Base-by-base conservation (phyloP, 53 echinoderm and acorn worm species). In the Apostichopus leukothele region DNA sequence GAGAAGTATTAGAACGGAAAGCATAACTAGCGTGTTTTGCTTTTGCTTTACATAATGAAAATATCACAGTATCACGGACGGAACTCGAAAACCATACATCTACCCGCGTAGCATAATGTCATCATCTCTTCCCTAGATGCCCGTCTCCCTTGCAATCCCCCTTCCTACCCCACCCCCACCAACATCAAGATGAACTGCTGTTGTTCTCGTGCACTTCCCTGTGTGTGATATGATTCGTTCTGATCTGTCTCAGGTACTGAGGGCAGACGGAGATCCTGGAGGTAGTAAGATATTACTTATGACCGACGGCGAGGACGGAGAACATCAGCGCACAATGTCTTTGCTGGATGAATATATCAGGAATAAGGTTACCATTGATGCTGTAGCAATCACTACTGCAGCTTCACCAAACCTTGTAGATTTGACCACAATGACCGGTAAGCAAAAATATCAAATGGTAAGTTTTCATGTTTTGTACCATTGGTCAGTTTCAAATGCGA, bases 281-380 rank as follows among this genome's bases (percentile, higher is more conserved):
- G 95, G 95, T 1, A 93, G 95, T 13, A 84, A 93, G 7, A 89
- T 95, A 53, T 68, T 95, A 6, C 87, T 95, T n/a, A 86, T 95
- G 67, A 91, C 90, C 3, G 95, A 95, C 53, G 95, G 95, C 16
- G 14, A 78, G 13, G 93, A 95, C 51, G 86, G 75, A 11, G 59
- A 53, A 0, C 23, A 12, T 11, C 66, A 60, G 0, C 52, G 23
- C 59, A 91, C 79, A 5, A 4, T 19, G 19, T 9, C 6, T 8
- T 18, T 79, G 79, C 39, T 50, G 79, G 2, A 3, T 4, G 3
- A 16, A 2, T 79, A 53, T 79, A 51, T 79, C 8, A 52, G 51
- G 0, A 79, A 51, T 6, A 79, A 79, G 8, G 79, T 79, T 52
- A 79, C 51, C 5, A 53, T 79, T 13, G 79, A 79, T 18, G 11